These are phyloP conservation scores for Notoglanidium macrostoma DNA, from an alignment of 2,797 vertebrate species.

Conservation along the genomic window DNA sequence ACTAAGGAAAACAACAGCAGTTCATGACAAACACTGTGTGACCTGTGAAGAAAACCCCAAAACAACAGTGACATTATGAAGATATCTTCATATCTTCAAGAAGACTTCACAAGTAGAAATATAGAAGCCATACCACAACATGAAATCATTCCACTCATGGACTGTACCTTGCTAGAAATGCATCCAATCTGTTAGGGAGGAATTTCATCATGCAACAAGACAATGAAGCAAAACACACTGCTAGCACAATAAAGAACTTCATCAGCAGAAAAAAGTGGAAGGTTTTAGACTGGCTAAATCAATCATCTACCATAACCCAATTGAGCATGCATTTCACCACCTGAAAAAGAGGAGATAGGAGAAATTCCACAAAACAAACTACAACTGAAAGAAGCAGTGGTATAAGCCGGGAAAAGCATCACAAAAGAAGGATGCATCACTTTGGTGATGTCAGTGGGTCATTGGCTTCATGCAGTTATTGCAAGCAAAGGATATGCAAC, in stretches of 20 bases:
- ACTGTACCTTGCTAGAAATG: not conserved
- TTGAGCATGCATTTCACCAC: not conserved
- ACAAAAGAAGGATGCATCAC: not conserved
- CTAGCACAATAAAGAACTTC: not conserved
- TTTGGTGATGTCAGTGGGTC: not conserved
- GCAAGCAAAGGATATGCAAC: not conserved
- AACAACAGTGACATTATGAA: not conserved
- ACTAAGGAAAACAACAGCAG: not conserved
- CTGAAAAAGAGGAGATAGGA: not conserved
- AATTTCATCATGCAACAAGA: not conserved
- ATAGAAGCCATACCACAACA: not conserved
- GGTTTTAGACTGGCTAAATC: not conserved
- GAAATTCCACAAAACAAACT: not conserved
- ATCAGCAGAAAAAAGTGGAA: not conserved
- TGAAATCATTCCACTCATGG: not conserved
- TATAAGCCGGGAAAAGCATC: not conserved
- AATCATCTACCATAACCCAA: not conserved
- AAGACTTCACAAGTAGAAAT: not conserved
- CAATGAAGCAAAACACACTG: not conserved
- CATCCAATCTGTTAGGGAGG: not conserved
- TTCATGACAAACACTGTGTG: not conserved
- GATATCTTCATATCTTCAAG: not conserved
- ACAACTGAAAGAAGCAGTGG: not conserved
- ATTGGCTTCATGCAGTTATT: not conserved
- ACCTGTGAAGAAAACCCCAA: not conserved